These are phyloP conservation scores for Itoplectis maculator DNA, from an alignment of 2,888 invertebrate genomes.

Conservation along the genomic window DNA sequence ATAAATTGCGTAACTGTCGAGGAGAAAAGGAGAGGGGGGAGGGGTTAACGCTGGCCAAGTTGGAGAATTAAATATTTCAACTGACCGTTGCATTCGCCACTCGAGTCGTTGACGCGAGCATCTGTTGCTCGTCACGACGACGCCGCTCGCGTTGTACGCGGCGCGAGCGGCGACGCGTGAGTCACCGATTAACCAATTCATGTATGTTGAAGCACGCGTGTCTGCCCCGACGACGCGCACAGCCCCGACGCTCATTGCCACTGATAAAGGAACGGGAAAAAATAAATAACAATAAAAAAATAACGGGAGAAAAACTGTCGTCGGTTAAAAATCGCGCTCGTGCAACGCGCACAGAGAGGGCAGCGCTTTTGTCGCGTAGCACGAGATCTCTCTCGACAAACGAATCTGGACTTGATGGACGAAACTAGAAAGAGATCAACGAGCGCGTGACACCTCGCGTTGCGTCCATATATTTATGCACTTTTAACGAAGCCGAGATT, in stretches of 20 bases:
- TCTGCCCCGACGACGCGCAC: not conserved
- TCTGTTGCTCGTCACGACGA: constrained; percentile 41
- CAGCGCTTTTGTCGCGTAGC: no score
- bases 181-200: constrained; percentile 58
- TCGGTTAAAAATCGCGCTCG: constrained; percentile 14
- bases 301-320: not conserved
- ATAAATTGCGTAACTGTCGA: not conserved
- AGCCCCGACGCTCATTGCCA: not conserved
- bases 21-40: not conserved
- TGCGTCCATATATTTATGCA: constrained; percentile 16
- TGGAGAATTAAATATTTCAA: constrained; percentile 11
- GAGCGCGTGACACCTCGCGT: not conserved
- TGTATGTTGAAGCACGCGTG: constrained; percentile 25
- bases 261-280: not conserved
- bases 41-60: not conserved
- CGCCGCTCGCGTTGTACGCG: no score
- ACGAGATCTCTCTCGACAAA: constrained; percentile 7
- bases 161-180: constrained; percentile 28
- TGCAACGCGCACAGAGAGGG: not conserved
- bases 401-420: not conserved
- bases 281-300: no score
- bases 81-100: constrained; percentile 33
- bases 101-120: constrained; percentile 14
- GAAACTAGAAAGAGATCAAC: not conserved
- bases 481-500: constrained; percentile 1